Percentiles rank a stretch among this genome's conserved stretches.
Evolutionary conservation across 2,888 invertebrate species (phyloP).

Genomic region (Drosophila affinis): DNA sequence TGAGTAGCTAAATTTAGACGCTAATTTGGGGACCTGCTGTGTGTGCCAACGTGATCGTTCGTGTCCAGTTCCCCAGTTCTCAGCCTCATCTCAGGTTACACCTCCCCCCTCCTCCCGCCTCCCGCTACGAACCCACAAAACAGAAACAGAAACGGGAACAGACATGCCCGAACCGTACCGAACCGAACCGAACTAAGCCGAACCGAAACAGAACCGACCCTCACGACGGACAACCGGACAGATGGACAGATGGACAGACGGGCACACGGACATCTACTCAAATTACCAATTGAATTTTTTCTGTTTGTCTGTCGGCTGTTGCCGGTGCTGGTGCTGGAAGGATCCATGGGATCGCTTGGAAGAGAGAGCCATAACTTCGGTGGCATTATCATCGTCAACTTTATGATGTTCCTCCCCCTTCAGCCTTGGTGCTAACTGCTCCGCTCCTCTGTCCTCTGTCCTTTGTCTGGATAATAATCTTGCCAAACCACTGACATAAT

Average conservation of each 20-base stretch:
- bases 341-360: slow-evolving; percentile 7
- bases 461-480: slow-evolving; percentile 7
- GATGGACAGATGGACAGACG: background rate
- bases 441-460: background rate
- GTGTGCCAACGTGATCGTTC: slow-evolving; percentile 42
- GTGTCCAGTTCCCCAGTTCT: slow-evolving; percentile 31
- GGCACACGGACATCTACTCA: slow-evolving; percentile 22
- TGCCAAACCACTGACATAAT: slow-evolving; percentile 13
- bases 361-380: slow-evolving; percentile 12
- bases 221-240: background rate
- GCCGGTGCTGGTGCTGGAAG: background rate
- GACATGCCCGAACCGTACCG: no score
- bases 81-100: slow-evolving; percentile 27
- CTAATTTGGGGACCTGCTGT: slow-evolving; percentile 68
- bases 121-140: no score
- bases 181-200: no score
- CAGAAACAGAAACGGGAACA: no score
- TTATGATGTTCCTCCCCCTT: slow-evolving; percentile 5
- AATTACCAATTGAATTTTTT: slow-evolving; percentile 40
- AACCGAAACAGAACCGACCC: no score
- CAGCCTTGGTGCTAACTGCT: background rate
- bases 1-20: slow-evolving; percentile 71
- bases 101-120: no score
- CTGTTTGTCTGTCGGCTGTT: slow-evolving; percentile 3
- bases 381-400: slow-evolving; percentile 22